Evolutionary conservation across 2,797 vertebrate genomes (phyloP).

Genomic region (Spondyliosoma cantharus): DNA sequence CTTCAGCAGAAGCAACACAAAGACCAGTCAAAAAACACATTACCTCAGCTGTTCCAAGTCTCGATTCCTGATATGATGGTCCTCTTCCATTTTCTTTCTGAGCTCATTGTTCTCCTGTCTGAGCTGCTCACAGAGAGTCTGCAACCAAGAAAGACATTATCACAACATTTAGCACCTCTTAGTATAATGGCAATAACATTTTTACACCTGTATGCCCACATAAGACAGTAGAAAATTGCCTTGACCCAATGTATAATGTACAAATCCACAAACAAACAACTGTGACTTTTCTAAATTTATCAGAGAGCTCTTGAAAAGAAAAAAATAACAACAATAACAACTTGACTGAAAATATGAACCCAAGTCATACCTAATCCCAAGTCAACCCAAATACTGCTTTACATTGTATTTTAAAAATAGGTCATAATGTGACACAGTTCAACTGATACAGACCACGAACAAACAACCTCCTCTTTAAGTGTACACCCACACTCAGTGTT

Average conservation of each 20-base stretch:
- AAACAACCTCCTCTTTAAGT: background rate
- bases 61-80: slow-evolving; percentile 94
- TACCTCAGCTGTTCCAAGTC: slow-evolving; percentile 93
- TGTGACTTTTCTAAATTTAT: background rate
- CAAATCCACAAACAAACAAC: background rate
- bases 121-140: slow-evolving; percentile 97
- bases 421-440: background rate
- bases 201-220: background rate
- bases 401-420: background rate
- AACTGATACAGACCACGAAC: background rate
- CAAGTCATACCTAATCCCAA: no score
- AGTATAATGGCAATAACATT: background rate
- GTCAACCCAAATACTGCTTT: background rate
- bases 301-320: background rate
- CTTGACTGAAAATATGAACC: background rate
- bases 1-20: slow-evolving; percentile 22
- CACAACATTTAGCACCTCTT: slow-evolving; percentile 6
- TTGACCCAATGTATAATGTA: background rate
- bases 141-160: slow-evolving; percentile 17
- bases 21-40: slow-evolving; percentile 28
- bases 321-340: background rate
- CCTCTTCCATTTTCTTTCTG: slow-evolving; percentile 94
- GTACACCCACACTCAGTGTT: background rate
- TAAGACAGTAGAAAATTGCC: no score
- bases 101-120: slow-evolving; percentile 96